These are phyloP conservation scores for Calonectris borealis DNA, from an alignment of 2,113 vertebrate species.

Conservation along the genomic window DNA sequence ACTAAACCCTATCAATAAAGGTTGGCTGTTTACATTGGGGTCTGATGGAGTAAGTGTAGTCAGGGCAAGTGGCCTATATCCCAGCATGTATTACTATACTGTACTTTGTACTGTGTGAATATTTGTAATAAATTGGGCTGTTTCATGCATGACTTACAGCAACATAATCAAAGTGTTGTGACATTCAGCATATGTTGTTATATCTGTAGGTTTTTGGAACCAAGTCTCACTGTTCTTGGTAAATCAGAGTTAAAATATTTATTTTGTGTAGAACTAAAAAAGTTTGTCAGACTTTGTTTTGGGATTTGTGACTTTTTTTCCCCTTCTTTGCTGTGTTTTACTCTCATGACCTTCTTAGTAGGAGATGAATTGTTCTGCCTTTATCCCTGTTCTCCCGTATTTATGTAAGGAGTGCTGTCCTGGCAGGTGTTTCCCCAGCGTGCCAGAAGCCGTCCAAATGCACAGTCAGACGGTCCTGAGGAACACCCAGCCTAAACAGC, in stretches of 20 bases:
- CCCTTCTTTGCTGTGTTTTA: background rate
- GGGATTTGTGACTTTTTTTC: background rate
- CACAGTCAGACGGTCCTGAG: background rate
- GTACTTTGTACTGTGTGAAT: background rate
- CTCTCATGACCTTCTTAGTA: too few species aligned
- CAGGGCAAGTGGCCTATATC: background rate
- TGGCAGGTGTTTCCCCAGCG: fast-evolving
- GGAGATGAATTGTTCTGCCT: background rate
- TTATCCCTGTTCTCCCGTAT: background rate
- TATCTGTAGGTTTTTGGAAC: background rate
- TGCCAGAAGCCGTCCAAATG: background rate
- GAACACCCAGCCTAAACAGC: background rate
- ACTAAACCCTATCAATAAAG: background rate
- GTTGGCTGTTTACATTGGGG: background rate
- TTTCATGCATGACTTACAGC: background rate
- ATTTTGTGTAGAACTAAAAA: slow-evolving; percentile 24
- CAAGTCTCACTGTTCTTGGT: background rate
- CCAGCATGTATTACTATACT: background rate
- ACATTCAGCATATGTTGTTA: background rate
- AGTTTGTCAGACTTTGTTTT: background rate
- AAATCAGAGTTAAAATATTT: slow-evolving; percentile 8
- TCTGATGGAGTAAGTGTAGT: background rate
- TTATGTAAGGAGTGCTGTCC: background rate
- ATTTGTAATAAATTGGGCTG: background rate
- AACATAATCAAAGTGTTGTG: background rate